Base-by-base conservation (phyloP, 2,888 invertebrate species). In the Coelopa pilipes region DNA sequence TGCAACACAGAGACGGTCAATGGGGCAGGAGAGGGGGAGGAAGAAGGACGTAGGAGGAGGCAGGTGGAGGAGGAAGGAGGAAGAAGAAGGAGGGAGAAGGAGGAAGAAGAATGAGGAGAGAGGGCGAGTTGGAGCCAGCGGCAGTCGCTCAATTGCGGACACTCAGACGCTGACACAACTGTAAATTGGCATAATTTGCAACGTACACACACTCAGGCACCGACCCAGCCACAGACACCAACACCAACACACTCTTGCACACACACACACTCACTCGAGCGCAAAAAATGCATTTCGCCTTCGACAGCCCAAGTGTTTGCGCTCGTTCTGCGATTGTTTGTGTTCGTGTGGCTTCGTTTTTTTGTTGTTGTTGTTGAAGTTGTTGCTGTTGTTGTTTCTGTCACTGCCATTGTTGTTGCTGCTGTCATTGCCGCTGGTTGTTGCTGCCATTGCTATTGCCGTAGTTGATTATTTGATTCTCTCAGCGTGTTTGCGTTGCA, bases 181-280 rank as follows among this genome's bases (percentile, higher is more conserved):
- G 53, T n/a, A 53, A 53, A 71, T 57, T 70, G 66, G 72, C 62
- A 66, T 17, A n/a, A 59, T 59, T 50, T 70, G 62, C 60, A 60
- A 47, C 62, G 60, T 24, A 70, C n/a, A 70, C 60, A 70, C 19
- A 59, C 13, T 46, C 59, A 70, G n/a, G 24, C 50, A 70, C 47
- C 49, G 5, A 62, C 47, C 17, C 46, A 53, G 11, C 15, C 57
- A 12, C n/a, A 69, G 1, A n/a, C 13, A 11, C 69, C 24, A 34
- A 34, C 53, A 53, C 53, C 3, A 3, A 53, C 53, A 53, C 53
- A 53, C n/a, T 7, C 53, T 7, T 34, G 3, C 53, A 53, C 3
- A 53, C 53, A 53, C 53, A 53, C 5, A 53, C 53, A 53, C 13
- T n/a, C 53, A 53, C 34, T 34, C 34, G 34, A 34, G n/a, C 53